Evolutionary conservation across 2,888 invertebrate genomes (phyloP), one percentile per base, ranked within the genome.

Genomic region (Amitus sp.): DNA sequence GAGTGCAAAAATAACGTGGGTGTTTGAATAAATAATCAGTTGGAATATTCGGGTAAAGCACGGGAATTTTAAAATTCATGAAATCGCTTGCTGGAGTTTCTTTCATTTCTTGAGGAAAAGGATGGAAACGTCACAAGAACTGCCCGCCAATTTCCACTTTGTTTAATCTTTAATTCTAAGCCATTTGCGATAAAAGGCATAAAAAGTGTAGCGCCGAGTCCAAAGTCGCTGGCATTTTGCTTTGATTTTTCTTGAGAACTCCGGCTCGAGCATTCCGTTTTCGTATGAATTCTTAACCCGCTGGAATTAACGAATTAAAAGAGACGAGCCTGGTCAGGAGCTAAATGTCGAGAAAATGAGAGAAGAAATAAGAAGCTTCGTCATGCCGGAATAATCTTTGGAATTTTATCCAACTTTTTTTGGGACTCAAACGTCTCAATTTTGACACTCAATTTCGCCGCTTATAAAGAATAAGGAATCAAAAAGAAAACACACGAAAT

Each of bases 301-400:
- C 74, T 69, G 73, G 79, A 81, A 81, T 80, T 78, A 80, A 74
- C 77, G 77, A 78, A 80, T 80, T 80, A 79, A 79, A 79, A 77
- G 76, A 73, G 70, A 65, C 23, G 23, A 15, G 12, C 18, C 20
- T 52, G 58, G 54, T 57, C 55, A 55, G 58, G 27, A 56, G 51
- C 47, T 47, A 54, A 52, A 48, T 54, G 50, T 34, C 43, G 48
- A 28, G 56, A 47, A 61, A 37, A 37, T 12, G 23, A 23, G 23
- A 23, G 37, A 4, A n/a, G 37, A 13, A 37, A 37, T 37, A 37
- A 37, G 13, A 13, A 37, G 37, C 13, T 37, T 12, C 5, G 12
- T 37, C 5, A 37, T 37, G 2, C 37, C 37, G 9, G 37, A 23
- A 23, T 23, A 3, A 23, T 23, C 23, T 5, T 7, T 23, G 23